Base-by-base conservation (phyloP, 2,888 invertebrate genomes). In the Agriopis marginaria region DNA sequence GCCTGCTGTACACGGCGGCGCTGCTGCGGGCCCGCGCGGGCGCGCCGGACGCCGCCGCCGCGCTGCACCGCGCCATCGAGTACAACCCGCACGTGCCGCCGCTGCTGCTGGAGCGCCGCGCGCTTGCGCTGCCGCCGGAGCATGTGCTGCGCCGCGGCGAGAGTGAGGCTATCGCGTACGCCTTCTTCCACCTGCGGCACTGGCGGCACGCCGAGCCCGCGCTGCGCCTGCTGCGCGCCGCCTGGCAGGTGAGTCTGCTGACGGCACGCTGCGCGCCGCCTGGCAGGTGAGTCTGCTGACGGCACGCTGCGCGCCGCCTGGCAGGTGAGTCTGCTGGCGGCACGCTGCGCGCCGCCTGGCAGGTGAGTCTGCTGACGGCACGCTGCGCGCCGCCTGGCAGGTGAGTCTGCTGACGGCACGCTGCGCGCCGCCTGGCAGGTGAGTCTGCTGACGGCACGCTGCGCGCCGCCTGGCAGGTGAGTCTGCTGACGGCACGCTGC, bases 1-100 rank as follows among this genome's bases (percentile, higher is more conserved):
- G 98, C 47, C 97, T 99, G 84, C 98, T 98, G 89, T 99, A 99
- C 92, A 99, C 99, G 66, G 97, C 98, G 23, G 99, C 99, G 23
- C 91, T 99, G 75, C 94, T 99, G 47, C 99, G 99, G 90, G 98
- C 98, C 14, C 95, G 99, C 79, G 95, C 97, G 63, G 98, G 98
- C n/a, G 97, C 70, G 97, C 56, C 97, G 96, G 97, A 64, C 12
- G 97, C 97, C 96, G 68, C 79, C 73, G 86, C 85, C 49, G 78
- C 89, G 73, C 99, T 99, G 85, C 95, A 98, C 84, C 99, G 99
- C 10, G 98, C 75, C 11, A 11, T 99, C 58, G 99, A 99, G 90
- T 99, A 98, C 92, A 99, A 99, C 95, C 99, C 99, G 69, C 98
- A 99, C 94, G 99, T 99, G 84, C 98, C 99, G 66, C 98, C 98